Evolutionary conservation across 1,140 invertebrate genomes (phyloP), one percentile per base, ranked within the genome.

Genomic region (Ladona fulva): DNA sequence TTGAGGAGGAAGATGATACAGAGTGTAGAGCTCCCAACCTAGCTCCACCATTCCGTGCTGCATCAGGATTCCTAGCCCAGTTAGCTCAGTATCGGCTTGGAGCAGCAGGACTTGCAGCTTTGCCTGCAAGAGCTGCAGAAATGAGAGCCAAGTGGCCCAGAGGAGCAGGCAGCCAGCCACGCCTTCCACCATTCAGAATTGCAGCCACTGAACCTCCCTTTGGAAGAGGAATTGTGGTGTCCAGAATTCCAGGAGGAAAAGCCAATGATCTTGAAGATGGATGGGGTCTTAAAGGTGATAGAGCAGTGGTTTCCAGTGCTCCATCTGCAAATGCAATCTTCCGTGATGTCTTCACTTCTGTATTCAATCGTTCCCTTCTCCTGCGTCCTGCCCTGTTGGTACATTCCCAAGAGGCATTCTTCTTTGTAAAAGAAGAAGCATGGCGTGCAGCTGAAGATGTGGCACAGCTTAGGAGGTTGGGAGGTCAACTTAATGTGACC

Each of bases 371-470:
- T 78, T 96, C 96, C 0, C 92, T 92, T 82, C 89, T 97, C 80
- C 86, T 98, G 73, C 93, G 94, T 73, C 93, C 97, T 81, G 94
- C 93, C 1, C 95, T 96, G 81, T 92, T 95, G 0, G 91, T 95
- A 14, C 95, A 97, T 84, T 95, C 92, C 74, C 95, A 96, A 83
- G 96, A 97, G 82, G 92, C 95, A 14, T 97, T 98, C 85, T 97
- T 96, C 85, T 98, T 98, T 83, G 94, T 97, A 0, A 98, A 98
- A 84, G 92, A 95, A 82, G 93, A 96, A 79, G 91, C 91, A 0
- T 94, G 94, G 91, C 90, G 94, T 44, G 94, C 94, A 0, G 91
- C 91, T 66, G 93, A 95, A 81, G 96, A 99, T 83, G 90, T 93
- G 79, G 92, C 92, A 77, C 94, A 96, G 81, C 85, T 98, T 78